Conservation (phyloP, 2,797 vertebrate genomes). For the Trematomus bernacchii region DNA sequence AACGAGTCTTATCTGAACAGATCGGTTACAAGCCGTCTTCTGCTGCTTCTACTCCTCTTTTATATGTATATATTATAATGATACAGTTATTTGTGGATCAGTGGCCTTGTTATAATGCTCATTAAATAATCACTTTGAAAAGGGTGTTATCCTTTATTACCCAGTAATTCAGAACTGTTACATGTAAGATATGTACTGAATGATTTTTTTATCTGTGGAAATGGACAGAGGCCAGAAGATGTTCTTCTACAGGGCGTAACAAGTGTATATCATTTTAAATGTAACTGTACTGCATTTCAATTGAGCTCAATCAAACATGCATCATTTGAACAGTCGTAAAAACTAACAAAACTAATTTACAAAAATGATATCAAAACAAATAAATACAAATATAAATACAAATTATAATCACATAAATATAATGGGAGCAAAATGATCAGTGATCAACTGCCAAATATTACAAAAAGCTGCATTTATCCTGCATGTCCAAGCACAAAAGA, state of each 20-base stretch:
- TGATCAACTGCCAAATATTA: neutral
- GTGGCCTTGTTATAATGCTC: neutral
- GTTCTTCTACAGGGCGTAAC: no score
- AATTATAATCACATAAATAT: no score
- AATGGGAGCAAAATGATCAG: neutral
- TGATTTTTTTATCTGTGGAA: no score
- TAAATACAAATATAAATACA: neutral
- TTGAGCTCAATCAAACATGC: neutral
- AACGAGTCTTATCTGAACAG: slow-evolving; percentile 17
- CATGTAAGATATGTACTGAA: no score
- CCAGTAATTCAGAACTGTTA: neutral
- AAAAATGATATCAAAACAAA: neutral
- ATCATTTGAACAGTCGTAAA: neutral
- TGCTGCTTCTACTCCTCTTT: neutral
- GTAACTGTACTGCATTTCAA: neutral
- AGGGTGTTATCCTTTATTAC: neutral
- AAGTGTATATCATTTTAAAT: no score
- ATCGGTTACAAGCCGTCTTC: neutral
- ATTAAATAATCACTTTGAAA: neutral
- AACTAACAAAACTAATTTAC: neutral
- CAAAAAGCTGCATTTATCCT: neutral
- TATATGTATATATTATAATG: neutral
- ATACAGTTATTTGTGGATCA: neutral
- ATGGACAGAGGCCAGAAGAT: no score
- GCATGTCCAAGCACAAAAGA: neutral